Evolutionary conservation across 2,113 vertebrate species (phyloP), one percentile per base, ranked within the genome.

Genomic region (Sylvia atricapilla): DNA sequence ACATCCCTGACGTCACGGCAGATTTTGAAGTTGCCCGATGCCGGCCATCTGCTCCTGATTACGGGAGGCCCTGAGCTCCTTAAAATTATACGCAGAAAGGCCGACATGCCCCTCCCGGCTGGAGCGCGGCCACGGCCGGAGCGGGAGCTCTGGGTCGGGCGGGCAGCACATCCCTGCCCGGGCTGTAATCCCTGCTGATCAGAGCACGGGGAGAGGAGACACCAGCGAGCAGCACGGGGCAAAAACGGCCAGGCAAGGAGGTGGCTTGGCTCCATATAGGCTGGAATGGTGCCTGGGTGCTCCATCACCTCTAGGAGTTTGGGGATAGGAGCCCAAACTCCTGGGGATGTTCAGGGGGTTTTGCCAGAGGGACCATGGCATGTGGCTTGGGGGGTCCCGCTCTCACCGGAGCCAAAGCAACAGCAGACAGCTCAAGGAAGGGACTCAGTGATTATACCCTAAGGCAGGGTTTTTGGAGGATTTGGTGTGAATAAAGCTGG

Each of bases 11-110:
- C 93, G 94, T 97, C 97, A 97, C 2, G n/a, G 87, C 95, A 84
- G 96, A 94, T 97, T 96, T 96, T 33, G 79, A 96, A 97, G 95
- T 96, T 96, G 93, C 94, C 92, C 96, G 90, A 95, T 96, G 86
- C 87, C 2, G 56, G 95, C 96, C 97, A 97, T 97, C 97, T 97
- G 96, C 94, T 97, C 79, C 93, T 97, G 96, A 96, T 97, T 97
- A 97, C 28, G 31, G 92, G 92, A 96, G 92, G 94, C 96, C 93
- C 95, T 96, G 96, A 97, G 95, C 97, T 92, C 92, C 94, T 97
- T 96, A 95, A 96, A 96, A 95, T 94, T 67, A 87, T 33, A 30
- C 33, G 10, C 77, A 68, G 78, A 27, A 58, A 83, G 82, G 83
- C 91, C 5, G 10, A 11, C 22, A 8, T 49, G 43, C 50, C 84